phyloP scores from a whole-genome alignment of 2,113 vertebrate species.

The Henicopernis longicauda region DNA sequence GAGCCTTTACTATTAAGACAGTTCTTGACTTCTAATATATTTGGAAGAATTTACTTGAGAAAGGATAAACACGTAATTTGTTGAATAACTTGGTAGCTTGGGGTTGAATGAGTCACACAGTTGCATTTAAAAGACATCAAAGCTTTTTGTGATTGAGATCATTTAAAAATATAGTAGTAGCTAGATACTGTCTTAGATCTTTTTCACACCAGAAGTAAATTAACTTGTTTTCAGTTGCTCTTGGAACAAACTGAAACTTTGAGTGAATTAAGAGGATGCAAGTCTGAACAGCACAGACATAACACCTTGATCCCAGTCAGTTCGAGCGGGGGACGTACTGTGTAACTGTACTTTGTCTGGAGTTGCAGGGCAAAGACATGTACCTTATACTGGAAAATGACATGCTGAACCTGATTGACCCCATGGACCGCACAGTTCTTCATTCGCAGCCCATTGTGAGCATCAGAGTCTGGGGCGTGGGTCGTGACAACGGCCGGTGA shows the following conservation, averaged over 20 bases:
- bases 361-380: constrained; percentile 90
- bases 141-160: background rate
- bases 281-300: background rate
- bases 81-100: background rate
- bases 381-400: constrained; percentile 91
- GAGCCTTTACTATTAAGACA: background rate
- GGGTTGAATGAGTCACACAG: background rate
- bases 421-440: constrained; percentile 88
- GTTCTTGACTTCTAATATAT: background rate
- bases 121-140: background rate
- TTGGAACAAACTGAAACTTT: background rate
- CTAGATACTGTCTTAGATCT: background rate
- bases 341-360: constrained; percentile 10
- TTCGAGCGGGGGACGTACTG: background rate
- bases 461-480: constrained; percentile 96
- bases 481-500: constrained; percentile 94
- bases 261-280: background rate
- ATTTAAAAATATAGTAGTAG: background rate
- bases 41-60: background rate
- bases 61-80: background rate
- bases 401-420: constrained; percentile 90
- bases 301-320: background rate
- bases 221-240: background rate
- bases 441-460: constrained; percentile 95
- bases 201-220: background rate